Conservation (phyloP, 1,140 invertebrate genomes). For the Anastrepha ludens region DNA sequence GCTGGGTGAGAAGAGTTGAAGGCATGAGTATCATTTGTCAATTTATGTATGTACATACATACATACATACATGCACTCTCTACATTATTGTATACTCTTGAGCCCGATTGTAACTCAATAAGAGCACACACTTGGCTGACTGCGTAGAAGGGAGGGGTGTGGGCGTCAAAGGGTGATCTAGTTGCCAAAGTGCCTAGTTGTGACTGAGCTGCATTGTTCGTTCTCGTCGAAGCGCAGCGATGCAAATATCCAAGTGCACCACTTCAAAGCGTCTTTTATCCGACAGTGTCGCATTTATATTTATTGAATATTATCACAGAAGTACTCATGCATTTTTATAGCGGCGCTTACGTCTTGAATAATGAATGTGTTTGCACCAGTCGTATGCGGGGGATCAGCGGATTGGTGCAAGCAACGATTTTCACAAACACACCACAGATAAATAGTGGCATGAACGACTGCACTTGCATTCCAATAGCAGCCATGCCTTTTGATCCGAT, state of each 20-base stretch:
- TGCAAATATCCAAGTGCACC: slow-evolving; percentile 23
- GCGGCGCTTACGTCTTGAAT: slow-evolving; percentile 31
- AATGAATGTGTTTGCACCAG: slow-evolving; percentile 18
- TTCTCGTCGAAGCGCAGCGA: background rate
- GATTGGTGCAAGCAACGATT: background rate
- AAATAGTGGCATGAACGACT: background rate
- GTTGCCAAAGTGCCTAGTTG: slow-evolving; percentile 16
- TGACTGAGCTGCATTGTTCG: background rate
- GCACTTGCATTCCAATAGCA: background rate
- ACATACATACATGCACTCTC: background rate
- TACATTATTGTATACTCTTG: background rate
- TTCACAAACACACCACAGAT: background rate
- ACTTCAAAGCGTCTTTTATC: slow-evolving; percentile 48
- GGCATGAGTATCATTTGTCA: background rate
- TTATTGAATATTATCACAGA: slow-evolving; percentile 15
- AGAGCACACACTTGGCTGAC: slow-evolving; percentile 15
- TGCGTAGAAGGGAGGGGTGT: background rate
- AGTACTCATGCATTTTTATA: background rate
- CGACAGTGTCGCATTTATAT: background rate
- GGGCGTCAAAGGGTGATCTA: background rate
- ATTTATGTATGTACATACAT: background rate
- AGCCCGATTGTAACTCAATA: slow-evolving; percentile 43
- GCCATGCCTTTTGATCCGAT: slow-evolving; percentile 35
- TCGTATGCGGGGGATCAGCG: background rate
- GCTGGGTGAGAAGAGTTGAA: background rate